Base-by-base conservation (phyloP, 35 echinoderm and acorn worm species). In the Apostichopus parvimensis region DNA sequence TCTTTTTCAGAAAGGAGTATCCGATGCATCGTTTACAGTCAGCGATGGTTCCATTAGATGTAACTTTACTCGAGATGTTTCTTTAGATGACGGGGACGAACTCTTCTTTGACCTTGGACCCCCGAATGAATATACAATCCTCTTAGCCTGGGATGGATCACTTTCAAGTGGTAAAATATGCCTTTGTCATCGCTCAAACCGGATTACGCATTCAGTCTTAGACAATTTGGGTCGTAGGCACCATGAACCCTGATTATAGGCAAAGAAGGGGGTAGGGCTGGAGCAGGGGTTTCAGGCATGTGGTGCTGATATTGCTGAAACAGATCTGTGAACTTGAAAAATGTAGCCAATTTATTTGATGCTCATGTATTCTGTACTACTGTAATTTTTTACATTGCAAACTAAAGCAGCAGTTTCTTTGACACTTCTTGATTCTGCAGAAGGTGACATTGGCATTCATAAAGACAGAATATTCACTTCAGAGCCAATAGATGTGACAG, bases 111-210 rank as follows among this genome's bases (percentile, higher is more conserved):
- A 87, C 84, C 84, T 87, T 15, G 15, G 55, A 15, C 9, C 28
- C 22, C 12, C 56, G 13, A 87, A 87, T 57, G 13, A 26, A 87
- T 87, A 87, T 52, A 64, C 84, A 15, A 66, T 87, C 55, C 18
- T 87, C 55, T 66, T 87, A n/a, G 84, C 84, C 84, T 87, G 84
- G 84, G 54, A 15, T 10, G 60, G 60, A 34, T 58, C 84, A 17
- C 56, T 87, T 11, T 55, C 14, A 58, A 64, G 24, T 87, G 84
- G 84, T 87, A 66, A 87, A 53, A 9, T 66, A 10, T 57, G 14
- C 79, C 4, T 15, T 57, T 6, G n/a, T 61, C 58, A 61, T 9
- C 58, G 7, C 58, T 9, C 17, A 78, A 2, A 24, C 23, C 77
- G 12, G 8, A 45, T 17, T 78, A 24, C 20, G 9, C 8, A 45